Evolutionary conservation across 1,140 invertebrate genomes (phyloP).

Genomic region (Drosophila obscura): DNA sequence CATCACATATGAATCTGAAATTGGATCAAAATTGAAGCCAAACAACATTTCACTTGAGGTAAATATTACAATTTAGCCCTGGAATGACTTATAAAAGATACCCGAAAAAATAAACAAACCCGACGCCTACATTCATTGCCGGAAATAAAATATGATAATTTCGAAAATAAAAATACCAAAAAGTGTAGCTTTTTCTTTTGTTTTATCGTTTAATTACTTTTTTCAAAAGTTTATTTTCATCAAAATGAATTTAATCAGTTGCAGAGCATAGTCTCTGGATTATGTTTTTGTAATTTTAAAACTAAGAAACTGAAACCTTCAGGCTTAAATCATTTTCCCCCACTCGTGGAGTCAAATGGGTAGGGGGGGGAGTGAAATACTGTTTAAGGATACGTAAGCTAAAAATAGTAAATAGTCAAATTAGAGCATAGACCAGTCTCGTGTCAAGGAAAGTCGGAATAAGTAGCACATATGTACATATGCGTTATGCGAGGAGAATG

Average conservation of each 20-base stretch:
- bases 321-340: slow-evolving; percentile 20
- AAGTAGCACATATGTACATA: slow-evolving; percentile 1
- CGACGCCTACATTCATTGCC: not conserved
- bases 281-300: slow-evolving; percentile 26
- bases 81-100: no score
- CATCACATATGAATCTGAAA: no score
- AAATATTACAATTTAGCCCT: no score
- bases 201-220: slow-evolving; percentile 36
- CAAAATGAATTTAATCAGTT: slow-evolving; percentile 7
- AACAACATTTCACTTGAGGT: no score
- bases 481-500: slow-evolving; percentile 14
- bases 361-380: slow-evolving; percentile 26
- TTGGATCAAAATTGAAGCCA: no score
- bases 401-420: slow-evolving; percentile 8
- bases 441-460: slow-evolving; percentile 40
- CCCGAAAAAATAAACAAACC: no score
- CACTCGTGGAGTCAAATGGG: not conserved
- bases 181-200: slow-evolving; percentile 28
- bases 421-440: slow-evolving; percentile 28
- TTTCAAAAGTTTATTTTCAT: slow-evolving; percentile 45
- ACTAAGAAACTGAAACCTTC: slow-evolving; percentile 19
- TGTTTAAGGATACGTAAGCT: slow-evolving; percentile 35
- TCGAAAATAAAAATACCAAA: slow-evolving; percentile 59
- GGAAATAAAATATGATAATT: slow-evolving; percentile 30
- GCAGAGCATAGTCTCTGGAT: slow-evolving; percentile 39